phyloP scores from a whole-genome alignment of 2,888 invertebrate species.

The Kryphioiulus occultus region DNA sequence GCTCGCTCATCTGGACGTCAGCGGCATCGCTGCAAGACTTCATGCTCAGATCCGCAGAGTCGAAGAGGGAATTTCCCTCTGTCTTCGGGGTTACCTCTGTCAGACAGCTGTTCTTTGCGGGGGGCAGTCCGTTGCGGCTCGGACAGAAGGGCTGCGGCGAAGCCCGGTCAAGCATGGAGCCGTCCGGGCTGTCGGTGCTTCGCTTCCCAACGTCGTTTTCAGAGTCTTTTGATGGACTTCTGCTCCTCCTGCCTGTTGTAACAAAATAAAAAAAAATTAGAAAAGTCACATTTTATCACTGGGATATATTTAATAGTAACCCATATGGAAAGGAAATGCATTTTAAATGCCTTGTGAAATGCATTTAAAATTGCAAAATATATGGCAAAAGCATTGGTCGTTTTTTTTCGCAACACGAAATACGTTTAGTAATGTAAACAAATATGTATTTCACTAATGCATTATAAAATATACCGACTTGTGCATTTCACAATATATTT shows the following conservation, averaged over 20 bases:
- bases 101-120: background rate
- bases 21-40: conserved; percentile 1
- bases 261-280: background rate
- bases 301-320: too few relatives aligned
- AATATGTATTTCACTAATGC: too few relatives aligned
- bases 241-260: background rate
- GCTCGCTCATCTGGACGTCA: background rate
- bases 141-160: background rate
- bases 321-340: too few relatives aligned
- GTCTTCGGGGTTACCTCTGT: background rate
- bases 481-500: too few relatives aligned
- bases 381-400: too few relatives aligned
- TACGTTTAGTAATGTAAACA: too few relatives aligned
- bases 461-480: too few relatives aligned
- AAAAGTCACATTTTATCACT: background rate
- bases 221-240: background rate
- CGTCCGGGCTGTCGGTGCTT: background rate
- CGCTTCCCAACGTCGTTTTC: background rate
- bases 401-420: too few relatives aligned
- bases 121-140: background rate
- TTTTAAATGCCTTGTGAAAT: too few relatives aligned
- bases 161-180: background rate
- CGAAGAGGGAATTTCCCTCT: background rate
- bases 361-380: too few relatives aligned
- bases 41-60: background rate